These are phyloP conservation scores for Drosophila parthenogenetica DNA, from an alignment of 2,888 invertebrate genomes.

Conservation along the genomic window DNA sequence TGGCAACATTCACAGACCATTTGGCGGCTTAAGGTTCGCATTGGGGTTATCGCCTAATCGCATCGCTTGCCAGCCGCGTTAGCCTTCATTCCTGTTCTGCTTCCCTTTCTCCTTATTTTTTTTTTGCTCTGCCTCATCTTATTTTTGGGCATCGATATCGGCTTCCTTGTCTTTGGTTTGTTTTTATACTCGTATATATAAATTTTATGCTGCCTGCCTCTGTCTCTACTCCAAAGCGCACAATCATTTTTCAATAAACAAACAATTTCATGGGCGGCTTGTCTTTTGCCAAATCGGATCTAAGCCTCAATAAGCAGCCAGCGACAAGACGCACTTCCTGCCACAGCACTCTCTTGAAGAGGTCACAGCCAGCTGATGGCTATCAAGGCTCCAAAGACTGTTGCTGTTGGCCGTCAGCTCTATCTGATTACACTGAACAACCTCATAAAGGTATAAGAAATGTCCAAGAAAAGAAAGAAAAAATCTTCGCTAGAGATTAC, in stretches of 20 bases:
- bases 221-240: constrained; percentile 42
- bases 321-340: constrained; percentile 80
- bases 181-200: constrained; percentile 27
- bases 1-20: constrained; percentile 79
- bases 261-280: constrained; percentile 80
- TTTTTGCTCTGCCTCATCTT: constrained; percentile 19
- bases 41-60: constrained; percentile 80
- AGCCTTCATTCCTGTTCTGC: not conserved
- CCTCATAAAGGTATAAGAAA: constrained; percentile 16
- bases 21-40: constrained; percentile 78
- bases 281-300: constrained; percentile 79
- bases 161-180: constrained; percentile 54
- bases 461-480: not conserved
- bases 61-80: constrained; percentile 60
- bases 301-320: constrained; percentile 80
- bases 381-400: constrained; percentile 48
- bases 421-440: constrained; percentile 61
- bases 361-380: constrained; percentile 54
- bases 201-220: constrained; percentile 31
- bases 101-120: constrained; percentile 3
- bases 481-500: not conserved
- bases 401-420: constrained; percentile 35
- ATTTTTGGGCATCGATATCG: constrained; percentile 45
- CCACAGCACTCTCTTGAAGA: constrained; percentile 7
- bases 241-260: constrained; percentile 81